Conservation (phyloP, 2,113 vertebrate genomes). For the Etheostoma spectabile region DNA sequence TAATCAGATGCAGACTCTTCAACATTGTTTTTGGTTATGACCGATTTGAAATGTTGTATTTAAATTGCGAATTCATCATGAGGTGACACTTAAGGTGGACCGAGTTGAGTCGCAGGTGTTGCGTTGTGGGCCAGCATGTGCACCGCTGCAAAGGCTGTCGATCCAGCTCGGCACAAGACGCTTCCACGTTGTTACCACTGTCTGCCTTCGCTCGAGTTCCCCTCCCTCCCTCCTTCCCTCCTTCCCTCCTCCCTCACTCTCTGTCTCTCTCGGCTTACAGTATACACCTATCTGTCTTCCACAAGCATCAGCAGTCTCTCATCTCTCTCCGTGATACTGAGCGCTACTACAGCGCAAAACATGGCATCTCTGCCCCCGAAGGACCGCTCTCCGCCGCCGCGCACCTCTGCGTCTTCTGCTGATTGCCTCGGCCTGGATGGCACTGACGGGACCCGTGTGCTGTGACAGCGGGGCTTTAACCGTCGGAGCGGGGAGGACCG, state of each 20-base stretch:
- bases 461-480: conserved; percentile 74
- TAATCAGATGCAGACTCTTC: background rate
- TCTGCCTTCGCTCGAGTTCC: conserved; percentile 76
- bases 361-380: conserved; percentile 75
- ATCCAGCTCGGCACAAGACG: conserved; percentile 63
- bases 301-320: conserved; percentile 79
- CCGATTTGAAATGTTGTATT: background rate
- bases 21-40: background rate
- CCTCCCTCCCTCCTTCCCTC: conserved; percentile 76
- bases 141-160: conserved; percentile 72
- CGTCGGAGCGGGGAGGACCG: conserved; percentile 70
- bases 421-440: conserved; percentile 76
- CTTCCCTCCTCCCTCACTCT: conserved; percentile 71
- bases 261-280: conserved; percentile 75
- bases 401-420: conserved; percentile 72
- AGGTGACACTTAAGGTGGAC: background rate
- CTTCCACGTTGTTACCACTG: conserved; percentile 82
- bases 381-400: conserved; percentile 62
- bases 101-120: background rate
- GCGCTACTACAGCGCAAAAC: conserved; percentile 84
- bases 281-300: conserved; percentile 80
- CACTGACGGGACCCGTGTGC: conserved; percentile 74
- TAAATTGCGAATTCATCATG: background rate
- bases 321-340: conserved; percentile 75
- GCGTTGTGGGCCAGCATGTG: conserved; percentile 76